Base-by-base conservation (phyloP, 2,113 vertebrate genomes). In the Anser brachyrhynchus region DNA sequence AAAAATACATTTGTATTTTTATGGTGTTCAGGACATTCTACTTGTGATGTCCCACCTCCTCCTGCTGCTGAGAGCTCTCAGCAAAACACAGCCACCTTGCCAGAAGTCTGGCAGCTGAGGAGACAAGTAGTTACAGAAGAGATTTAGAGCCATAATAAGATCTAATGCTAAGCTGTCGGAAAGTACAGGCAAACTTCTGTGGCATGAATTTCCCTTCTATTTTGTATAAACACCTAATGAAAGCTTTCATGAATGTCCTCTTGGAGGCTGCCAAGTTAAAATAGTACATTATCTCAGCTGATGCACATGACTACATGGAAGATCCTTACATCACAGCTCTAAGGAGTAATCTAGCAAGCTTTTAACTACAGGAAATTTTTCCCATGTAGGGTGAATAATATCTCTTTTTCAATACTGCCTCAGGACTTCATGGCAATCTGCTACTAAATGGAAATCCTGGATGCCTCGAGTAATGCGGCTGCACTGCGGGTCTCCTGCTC, bases 141-240 rank as follows among this genome's bases (percentile, higher is more conserved):
- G 92, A 93, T 92, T 96, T 96, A 89, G 90, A 87, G 88, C 95
- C 95, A 87, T 93, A 96, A 97, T 93, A 87, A 96, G 92, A 31
- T 81, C 90, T 75, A 91, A 55, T 1, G 1, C 90, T 71, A 12
- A 95, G 93, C 93, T 62, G 88, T 89, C 17, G 49, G 95, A 96
- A 96, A 96, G 90, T 71, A 67, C 85, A 65, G 83, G 93, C 96
- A 90, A 96, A 93, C 94, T 96, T 92, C 82, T 92, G 90, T 86
- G 96, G 92, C 90, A 95, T 80, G 95, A 88, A 77, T 92, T 97
- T 92, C 92, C 92, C 93, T 90, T 96, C 94, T 74, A 43, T 83
- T 71, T 55, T 76, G 87, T 92, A 67, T 93, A 96, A 96, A 96
- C 94, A 96, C 72, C 93, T 77, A 20, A 2, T 33, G 91, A 65